Conservation (phyloP, 1,140 invertebrate species). For the Rhysida immarginata region DNA sequence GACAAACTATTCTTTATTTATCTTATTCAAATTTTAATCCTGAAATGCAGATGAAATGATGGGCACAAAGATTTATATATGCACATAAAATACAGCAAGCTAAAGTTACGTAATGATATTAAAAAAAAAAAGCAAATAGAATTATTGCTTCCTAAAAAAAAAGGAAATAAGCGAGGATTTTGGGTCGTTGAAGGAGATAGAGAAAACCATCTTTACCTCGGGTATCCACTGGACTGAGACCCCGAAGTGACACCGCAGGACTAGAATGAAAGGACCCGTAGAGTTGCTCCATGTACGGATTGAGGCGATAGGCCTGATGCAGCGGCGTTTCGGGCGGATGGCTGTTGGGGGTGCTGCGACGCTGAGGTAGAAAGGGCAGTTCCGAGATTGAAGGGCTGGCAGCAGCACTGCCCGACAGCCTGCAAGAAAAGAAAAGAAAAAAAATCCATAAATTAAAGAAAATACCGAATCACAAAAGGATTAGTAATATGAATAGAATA, state of each 20-base stretch:
- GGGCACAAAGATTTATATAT: too few relatives aligned
- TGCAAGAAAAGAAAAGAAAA: constrained; percentile 17
- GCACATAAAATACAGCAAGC: too few relatives aligned
- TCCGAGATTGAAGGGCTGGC: constrained; percentile 27
- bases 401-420: constrained; percentile 21
- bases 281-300: constrained; percentile 50
- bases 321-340: constrained; percentile 31
- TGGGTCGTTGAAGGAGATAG: too few relatives aligned
- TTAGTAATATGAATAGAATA: too few relatives aligned
- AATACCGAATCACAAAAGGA: too few relatives aligned
- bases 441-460: neutral
- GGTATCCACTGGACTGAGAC: constrained; percentile 27
- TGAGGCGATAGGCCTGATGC: constrained; percentile 45
- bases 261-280: constrained; percentile 40
- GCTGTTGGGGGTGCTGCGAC: constrained; percentile 25
- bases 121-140: too few relatives aligned
- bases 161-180: too few relatives aligned
- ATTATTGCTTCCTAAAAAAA: too few relatives aligned
- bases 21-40: too few relatives aligned
- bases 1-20: too few relatives aligned
- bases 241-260: constrained; percentile 36
- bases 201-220: constrained; percentile 25
- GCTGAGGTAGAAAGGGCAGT: constrained; percentile 30
- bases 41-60: too few relatives aligned
- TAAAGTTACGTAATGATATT: too few relatives aligned